phyloP scores from a whole-genome alignment of 2,888 invertebrate species.

The Pilophorus perplexus region DNA sequence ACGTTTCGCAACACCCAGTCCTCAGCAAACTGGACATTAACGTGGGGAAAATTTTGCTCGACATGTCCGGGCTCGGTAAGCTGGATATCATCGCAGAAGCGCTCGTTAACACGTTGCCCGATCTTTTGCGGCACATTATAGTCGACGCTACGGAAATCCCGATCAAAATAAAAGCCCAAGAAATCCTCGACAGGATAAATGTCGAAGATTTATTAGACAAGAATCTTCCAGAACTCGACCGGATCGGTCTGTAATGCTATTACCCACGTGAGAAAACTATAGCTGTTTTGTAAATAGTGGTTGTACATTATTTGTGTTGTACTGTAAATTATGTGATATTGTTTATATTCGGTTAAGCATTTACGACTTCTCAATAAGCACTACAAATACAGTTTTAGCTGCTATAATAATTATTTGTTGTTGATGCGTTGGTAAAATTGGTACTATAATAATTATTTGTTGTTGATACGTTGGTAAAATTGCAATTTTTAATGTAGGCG shows the following conservation, averaged over 20 bases:
- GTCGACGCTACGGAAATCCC: slow-evolving; percentile 82
- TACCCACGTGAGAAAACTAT: too few relatives aligned
- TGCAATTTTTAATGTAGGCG: too few relatives aligned
- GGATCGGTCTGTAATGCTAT: slow-evolving; percentile 52
- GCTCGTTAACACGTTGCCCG: slow-evolving; percentile 75
- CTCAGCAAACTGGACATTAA: slow-evolving; percentile 74
- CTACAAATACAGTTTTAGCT: too few relatives aligned
- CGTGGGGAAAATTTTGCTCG: slow-evolving; percentile 75
- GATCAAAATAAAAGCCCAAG: slow-evolving; percentile 68
- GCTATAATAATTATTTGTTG: too few relatives aligned
- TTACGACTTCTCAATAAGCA: too few relatives aligned
- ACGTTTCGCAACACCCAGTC: slow-evolving; percentile 69
- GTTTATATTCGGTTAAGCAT: too few relatives aligned
- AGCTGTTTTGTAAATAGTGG: not conserved
- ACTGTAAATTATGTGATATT: too few relatives aligned
- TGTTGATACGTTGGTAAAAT: too few relatives aligned
- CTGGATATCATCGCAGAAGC: slow-evolving; percentile 79
- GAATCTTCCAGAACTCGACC: slow-evolving; percentile 65
- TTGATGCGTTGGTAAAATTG: too few relatives aligned
- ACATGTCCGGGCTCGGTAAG: slow-evolving; percentile 76
- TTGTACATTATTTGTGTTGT: slow-evolving; percentile 4
- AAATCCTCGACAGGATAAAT: slow-evolving; percentile 66
- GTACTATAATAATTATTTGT: too few relatives aligned
- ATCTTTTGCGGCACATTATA: slow-evolving; percentile 79
- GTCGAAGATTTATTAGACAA: slow-evolving; percentile 71